These are phyloP conservation scores for Aythya baeri DNA, from an alignment of 2,113 vertebrate genomes.

Conservation along the genomic window DNA sequence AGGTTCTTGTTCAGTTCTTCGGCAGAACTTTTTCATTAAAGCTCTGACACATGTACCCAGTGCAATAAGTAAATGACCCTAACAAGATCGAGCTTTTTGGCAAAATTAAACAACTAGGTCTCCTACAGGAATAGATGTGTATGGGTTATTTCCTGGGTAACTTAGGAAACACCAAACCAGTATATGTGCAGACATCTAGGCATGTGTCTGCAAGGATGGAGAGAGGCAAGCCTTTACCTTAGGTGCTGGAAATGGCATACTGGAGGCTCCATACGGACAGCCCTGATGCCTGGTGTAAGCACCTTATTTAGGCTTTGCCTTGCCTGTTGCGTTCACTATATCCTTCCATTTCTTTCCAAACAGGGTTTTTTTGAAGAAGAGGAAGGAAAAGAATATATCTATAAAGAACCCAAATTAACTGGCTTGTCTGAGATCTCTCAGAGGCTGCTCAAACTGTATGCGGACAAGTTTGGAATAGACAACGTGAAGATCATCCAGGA, in stretches of 20 bases:
- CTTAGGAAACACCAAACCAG: background rate
- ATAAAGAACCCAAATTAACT: constrained; percentile 97
- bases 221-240: background rate
- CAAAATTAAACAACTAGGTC: background rate
- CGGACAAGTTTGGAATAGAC: constrained; percentile 97
- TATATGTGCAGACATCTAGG: background rate
- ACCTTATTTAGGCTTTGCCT: background rate
- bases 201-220: background rate
- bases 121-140: background rate
- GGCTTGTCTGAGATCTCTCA: constrained; percentile 98
- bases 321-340: background rate
- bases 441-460: constrained; percentile 94
- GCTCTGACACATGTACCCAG: background rate
- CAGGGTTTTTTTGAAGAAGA: constrained; percentile 99
- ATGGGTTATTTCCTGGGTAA: background rate
- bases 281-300: background rate
- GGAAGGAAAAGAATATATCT: constrained; percentile 98
- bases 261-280: background rate
- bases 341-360: constrained; percentile 45
- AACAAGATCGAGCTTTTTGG: background rate
- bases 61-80: background rate
- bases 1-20: background rate
- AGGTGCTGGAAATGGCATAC: background rate
- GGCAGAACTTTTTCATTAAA: background rate
- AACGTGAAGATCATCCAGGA: constrained; percentile 99